A percentile compares a stretch with the other conserved stretches of the same genome.
Evolutionary conservation across 2,888 invertebrate species (phyloP).

Genomic region (Thereva unica): DNA sequence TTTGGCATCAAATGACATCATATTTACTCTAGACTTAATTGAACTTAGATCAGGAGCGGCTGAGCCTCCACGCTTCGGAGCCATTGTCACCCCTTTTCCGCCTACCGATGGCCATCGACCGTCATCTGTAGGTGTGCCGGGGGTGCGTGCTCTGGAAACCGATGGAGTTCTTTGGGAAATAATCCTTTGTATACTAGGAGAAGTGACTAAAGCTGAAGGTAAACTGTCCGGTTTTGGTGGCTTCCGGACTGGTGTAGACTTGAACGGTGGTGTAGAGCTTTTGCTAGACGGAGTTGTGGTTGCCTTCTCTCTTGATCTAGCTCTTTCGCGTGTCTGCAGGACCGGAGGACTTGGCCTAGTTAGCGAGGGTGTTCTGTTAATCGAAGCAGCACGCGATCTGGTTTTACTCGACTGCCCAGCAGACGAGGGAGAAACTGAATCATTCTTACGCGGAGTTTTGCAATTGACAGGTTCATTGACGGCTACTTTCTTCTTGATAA

Average conservation of each 20-base stretch:
- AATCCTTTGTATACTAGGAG: slow-evolving; percentile 50
- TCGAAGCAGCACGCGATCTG: slow-evolving; percentile 61
- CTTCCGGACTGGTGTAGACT: slow-evolving; percentile 50
- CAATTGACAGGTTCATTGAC: slow-evolving; percentile 59
- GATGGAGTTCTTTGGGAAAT: slow-evolving; percentile 58
- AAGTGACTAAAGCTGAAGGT: slow-evolving; percentile 60
- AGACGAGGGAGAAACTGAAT: slow-evolving; percentile 37
- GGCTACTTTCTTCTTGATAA: slow-evolving; percentile 64
- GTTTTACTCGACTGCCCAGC: slow-evolving; percentile 47
- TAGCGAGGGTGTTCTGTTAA: slow-evolving; percentile 61
- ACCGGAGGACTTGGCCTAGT: slow-evolving; percentile 61
- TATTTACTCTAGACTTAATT: slow-evolving; percentile 50
- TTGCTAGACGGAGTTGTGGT: slow-evolving; percentile 61
- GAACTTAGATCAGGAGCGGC: slow-evolving; percentile 53
- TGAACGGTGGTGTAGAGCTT: slow-evolving; percentile 50
- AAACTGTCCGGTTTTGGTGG: slow-evolving; percentile 59
- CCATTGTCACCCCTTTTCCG: slow-evolving; percentile 42
- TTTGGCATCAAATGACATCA: slow-evolving; percentile 52
- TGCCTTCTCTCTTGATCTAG: slow-evolving; percentile 65
- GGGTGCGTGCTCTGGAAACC: slow-evolving; percentile 64
- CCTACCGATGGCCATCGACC: slow-evolving; percentile 68
- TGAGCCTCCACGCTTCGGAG: slow-evolving; percentile 51
- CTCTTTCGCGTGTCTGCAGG: slow-evolving; percentile 63
- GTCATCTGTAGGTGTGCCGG: slow-evolving; percentile 69
- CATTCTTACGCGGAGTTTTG: slow-evolving; percentile 49